Conservation (phyloP, 2,888 invertebrate genomes). For the Tachina lurida region DNA sequence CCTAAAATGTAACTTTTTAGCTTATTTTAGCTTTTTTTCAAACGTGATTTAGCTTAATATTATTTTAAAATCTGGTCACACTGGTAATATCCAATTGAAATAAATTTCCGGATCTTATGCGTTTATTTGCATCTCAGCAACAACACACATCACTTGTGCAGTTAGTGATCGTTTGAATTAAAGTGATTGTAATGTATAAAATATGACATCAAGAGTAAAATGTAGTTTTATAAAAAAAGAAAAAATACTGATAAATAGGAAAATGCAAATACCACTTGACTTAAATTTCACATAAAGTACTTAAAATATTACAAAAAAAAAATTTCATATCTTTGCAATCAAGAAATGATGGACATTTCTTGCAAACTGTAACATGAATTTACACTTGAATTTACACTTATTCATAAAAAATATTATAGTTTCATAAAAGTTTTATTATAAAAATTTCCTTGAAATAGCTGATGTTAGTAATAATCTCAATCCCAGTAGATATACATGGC, state of each 20-base stretch:
- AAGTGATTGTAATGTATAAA: constrained; percentile 44
- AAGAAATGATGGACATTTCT: neutral
- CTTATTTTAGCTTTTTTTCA: no score
- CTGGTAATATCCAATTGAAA: constrained; percentile 53
- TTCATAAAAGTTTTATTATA: no score
- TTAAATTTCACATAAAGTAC: constrained; percentile 64
- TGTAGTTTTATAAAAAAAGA: neutral
- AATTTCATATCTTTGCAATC: neutral
- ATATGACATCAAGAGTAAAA: constrained; percentile 24
- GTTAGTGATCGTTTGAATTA: constrained; percentile 51
- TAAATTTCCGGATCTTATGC: constrained; percentile 65
- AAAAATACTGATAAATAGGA: constrained; percentile 3
- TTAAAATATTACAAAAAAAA: constrained; percentile 31
- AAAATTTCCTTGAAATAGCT: no score
- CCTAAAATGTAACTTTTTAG: no score
- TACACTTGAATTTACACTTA: neutral
- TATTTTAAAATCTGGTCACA: no score
- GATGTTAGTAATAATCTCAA: no score
- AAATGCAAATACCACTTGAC: constrained; percentile 58
- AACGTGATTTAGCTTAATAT: no score
- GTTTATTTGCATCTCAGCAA: neutral
- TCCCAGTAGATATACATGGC: no score
- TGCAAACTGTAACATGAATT: neutral
- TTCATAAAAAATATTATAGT: no score
- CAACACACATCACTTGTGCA: constrained; percentile 11